Conservation (phyloP, 2,888 invertebrate species). For the Pollenia angustigena region DNA sequence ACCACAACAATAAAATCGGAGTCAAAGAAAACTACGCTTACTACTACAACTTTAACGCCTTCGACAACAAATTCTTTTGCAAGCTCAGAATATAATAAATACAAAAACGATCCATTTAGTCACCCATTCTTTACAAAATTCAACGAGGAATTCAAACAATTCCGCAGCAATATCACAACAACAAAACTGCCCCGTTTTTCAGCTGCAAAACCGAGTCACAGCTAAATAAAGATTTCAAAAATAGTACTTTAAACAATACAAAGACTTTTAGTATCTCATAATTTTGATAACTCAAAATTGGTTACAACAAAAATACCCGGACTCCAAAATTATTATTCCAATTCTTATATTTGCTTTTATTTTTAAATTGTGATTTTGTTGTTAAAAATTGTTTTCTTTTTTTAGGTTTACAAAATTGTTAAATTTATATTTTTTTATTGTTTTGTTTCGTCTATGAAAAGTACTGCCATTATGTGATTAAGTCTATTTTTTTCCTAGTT, state of each 20-base stretch:
- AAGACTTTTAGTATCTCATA: conserved; percentile 28
- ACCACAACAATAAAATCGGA: conserved; percentile 32
- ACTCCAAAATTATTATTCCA: not conserved
- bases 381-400: conserved; percentile 39
- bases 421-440: not conserved
- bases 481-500: conserved; percentile 32
- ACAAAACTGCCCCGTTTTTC: conserved; percentile 3
- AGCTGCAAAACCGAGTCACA: not conserved
- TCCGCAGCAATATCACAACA: conserved; percentile 25
- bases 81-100: conserved; percentile 10
- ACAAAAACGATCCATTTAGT: conserved; percentile 67
- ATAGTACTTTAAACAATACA: conserved; percentile 15
- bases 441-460: conserved; percentile 18
- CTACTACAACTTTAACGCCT: conserved; percentile 59
- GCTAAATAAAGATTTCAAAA: conserved; percentile 38
- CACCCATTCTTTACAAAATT: conserved; percentile 73
- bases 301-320: conserved; percentile 47
- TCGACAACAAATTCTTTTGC: conserved; percentile 37
- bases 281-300: conserved; percentile 7
- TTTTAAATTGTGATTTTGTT: conserved; percentile 28
- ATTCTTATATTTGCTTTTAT: not conserved
- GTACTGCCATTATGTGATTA: conserved; percentile 62
- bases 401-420: conserved; percentile 18
- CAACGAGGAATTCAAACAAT: conserved; percentile 54
- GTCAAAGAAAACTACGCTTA: conserved; percentile 33